Evolutionary conservation across 2,888 invertebrate species (phyloP).

Genomic region (Dichetophora obliterata): DNA sequence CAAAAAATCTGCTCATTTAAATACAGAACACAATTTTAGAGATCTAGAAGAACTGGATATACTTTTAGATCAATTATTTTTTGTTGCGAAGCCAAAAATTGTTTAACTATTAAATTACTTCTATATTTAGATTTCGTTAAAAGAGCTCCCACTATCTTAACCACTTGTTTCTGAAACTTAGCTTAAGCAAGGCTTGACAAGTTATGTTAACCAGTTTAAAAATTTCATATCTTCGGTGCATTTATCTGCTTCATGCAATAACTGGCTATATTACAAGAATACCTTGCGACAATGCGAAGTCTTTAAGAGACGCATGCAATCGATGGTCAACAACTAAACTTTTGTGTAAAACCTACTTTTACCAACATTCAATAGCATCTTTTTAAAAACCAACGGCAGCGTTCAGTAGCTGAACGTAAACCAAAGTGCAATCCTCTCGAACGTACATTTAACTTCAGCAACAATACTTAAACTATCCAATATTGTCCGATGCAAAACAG

Average conservation of each 20-base stretch:
- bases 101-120: too few species aligned
- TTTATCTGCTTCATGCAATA: not conserved
- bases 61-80: too few species aligned
- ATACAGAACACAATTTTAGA: too few species aligned
- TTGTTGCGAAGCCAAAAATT: too few species aligned
- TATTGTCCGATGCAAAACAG: not conserved
- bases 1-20: too few species aligned
- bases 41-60: too few species aligned
- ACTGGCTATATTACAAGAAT: not conserved
- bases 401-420: not conserved
- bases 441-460: too few species aligned
- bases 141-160: too few species aligned
- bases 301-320: not conserved
- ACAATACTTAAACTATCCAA: not conserved
- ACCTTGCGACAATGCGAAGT: not conserved
- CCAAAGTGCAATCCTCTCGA: not conserved
- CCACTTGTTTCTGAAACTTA: not conserved
- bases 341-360: conserved; percentile 5
- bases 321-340: conserved; percentile 31
- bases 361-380: conserved; percentile 24
- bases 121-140: too few species aligned
- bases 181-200: not conserved
- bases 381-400: not conserved
- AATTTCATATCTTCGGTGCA: too few species aligned
- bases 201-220: not conserved